A percentile compares a stretch with the other conserved stretches of the same genome.
These are phyloP conservation scores for Pontoporia blainvillei DNA, from an alignment of 2,113 vertebrate species.

Conservation along the genomic window DNA sequence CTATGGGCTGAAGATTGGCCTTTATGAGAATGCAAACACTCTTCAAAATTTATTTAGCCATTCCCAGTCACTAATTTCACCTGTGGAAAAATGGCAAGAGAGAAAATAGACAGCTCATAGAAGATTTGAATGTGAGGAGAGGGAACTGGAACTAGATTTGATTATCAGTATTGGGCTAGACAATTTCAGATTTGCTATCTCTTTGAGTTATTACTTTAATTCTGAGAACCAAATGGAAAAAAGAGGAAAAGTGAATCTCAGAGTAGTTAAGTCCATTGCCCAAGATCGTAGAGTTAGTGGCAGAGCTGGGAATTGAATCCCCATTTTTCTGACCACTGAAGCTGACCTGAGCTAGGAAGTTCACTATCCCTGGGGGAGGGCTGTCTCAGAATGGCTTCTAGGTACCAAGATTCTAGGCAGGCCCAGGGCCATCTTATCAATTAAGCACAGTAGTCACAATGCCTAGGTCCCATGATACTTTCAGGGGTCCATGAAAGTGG, in stretches of 20 bases:
- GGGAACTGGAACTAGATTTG: not conserved
- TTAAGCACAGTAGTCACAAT: not conserved
- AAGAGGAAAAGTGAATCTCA: not conserved
- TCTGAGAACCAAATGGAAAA: not conserved
- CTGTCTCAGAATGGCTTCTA: not conserved
- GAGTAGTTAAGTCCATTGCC: not conserved
- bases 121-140: not conserved
- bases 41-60: not conserved
- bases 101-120: not conserved
- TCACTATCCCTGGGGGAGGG: not conserved
- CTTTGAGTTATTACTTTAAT: not conserved
- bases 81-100: not conserved
- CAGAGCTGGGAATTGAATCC: not conserved
- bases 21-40: not conserved
- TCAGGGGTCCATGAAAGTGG: not conserved
- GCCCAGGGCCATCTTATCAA: not conserved
- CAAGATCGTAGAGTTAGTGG: not conserved
- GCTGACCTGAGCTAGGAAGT: not conserved
- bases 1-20: not conserved
- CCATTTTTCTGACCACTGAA: not conserved
- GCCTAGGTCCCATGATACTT: not conserved
- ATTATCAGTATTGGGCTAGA: not conserved
- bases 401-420: not conserved
- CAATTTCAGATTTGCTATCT: not conserved
- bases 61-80: not conserved